A percentile compares a stretch with the other conserved stretches of the same genome.
Conservation (phyloP, 2,888 invertebrate genomes). For the Chymomyza procnemis region DNA sequence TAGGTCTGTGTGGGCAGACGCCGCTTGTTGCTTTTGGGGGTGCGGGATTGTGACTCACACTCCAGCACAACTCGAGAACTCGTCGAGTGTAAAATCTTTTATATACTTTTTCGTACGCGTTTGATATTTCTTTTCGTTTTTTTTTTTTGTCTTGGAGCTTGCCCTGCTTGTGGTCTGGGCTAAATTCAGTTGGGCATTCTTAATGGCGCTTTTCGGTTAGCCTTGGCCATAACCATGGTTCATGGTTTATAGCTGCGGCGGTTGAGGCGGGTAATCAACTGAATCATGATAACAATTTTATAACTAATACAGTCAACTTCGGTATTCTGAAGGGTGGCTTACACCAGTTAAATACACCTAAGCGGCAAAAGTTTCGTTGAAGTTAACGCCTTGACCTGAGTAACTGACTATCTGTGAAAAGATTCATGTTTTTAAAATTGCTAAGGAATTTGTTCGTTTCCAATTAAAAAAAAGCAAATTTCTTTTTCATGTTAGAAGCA, state of each 20-base stretch:
- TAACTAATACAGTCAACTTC: slow-evolving; percentile 2
- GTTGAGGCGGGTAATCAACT: slow-evolving; percentile 11
- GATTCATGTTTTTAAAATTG: too few relatives aligned
- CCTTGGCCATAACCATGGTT: not conserved
- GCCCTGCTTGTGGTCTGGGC: not conserved
- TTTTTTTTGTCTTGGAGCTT: too few relatives aligned
- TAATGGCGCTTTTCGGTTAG: not conserved
- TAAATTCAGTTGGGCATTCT: not conserved
- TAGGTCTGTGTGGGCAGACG: not conserved
- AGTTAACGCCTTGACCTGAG: not conserved
- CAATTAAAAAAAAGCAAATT: too few relatives aligned
- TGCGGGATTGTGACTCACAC: not conserved
- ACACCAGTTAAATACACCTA: not conserved
- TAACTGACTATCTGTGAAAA: too few relatives aligned
- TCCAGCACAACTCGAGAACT: not conserved
- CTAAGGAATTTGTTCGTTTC: too few relatives aligned
- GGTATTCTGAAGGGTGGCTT: not conserved
- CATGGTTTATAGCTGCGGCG: not conserved
- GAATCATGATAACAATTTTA: slow-evolving; percentile 11
- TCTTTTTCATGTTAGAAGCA: too few relatives aligned
- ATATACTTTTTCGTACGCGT: not conserved
- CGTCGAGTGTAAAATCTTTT: slow-evolving; percentile 15
- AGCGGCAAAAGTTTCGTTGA: not conserved
- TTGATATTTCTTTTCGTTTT: not conserved
- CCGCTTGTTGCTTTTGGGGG: slow-evolving; percentile 1